Evolutionary conservation across 2,888 invertebrate genomes (phyloP), one percentile per base, ranked within the genome.

Genomic region (Pristionchus japonicus): DNA sequence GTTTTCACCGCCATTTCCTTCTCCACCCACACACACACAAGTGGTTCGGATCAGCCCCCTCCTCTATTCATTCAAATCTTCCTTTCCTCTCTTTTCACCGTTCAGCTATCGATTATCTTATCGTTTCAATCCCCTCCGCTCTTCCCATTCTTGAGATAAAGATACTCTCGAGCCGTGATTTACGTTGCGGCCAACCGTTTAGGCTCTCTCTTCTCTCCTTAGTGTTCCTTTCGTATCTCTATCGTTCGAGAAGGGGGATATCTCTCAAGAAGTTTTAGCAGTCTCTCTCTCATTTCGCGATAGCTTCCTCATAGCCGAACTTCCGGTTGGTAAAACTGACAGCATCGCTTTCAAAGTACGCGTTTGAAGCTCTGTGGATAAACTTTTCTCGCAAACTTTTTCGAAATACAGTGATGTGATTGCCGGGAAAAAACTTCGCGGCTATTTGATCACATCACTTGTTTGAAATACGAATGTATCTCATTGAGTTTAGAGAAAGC

Each of bases 41-140:
- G 43, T 77, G 77, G 43, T 47, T 77, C 1, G 43, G 77, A 77
- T 77, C 43, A 40, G 77, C 43, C 77, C 77, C n/a, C 64, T 27
- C 31, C 37, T 70, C 77, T 77, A 77, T 77, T 77, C 77, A 77
- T 77, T 77, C 77, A 77, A 77, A 77, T 77, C 43, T 40, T 74
- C 20, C 6, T 40, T 74, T n/a, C 70, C 15, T 37, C 37, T 74
- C 74, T 40, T 31, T 40, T 11, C n/a, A 43, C 47, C 77, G 77
- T 77, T 77, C 77, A 27, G 27, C 20, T 74, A 77, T 77, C 77
- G 77, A 77, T 77, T 77, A 77, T 77, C 77, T 77, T 77, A 77
- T 77, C 77, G 74, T 74, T 40, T 37, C 74, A 40, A 40, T 74
- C 74, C 23, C 74, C 4, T 23, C 40, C n/a, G n/a, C n/a, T n/a